These are phyloP conservation scores for Pseudomyrmex concolor DNA, from an alignment of 1,140 invertebrate genomes.

Conservation along the genomic window DNA sequence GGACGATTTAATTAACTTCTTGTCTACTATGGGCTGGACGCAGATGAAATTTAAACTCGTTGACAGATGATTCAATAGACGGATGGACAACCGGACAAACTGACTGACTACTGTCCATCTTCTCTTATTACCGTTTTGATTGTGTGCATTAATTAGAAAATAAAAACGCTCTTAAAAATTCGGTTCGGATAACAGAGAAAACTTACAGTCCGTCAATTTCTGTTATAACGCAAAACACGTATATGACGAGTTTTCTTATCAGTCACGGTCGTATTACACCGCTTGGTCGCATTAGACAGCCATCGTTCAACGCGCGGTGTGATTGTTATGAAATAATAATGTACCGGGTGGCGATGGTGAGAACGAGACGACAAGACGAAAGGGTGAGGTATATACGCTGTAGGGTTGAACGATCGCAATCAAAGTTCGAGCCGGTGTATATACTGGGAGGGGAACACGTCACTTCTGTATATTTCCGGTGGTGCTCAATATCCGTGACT, in stretches of 20 bases:
- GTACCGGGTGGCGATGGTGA: conserved; percentile 27
- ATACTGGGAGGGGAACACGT: conserved; percentile 65
- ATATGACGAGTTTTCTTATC: conserved; percentile 32
- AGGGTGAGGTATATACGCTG: conserved; percentile 54
- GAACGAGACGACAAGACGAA: conserved; percentile 39
- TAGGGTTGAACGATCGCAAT: conserved; percentile 72
- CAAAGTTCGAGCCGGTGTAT: conserved; percentile 70
- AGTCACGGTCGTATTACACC: conserved; percentile 15
- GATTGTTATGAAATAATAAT: conserved; percentile 78
- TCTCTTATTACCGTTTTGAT: conserved; percentile 57
- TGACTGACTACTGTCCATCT: conserved; percentile 32
- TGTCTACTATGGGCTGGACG: background rate
- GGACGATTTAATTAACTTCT: conserved; percentile 40
- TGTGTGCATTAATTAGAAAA: conserved; percentile 35
- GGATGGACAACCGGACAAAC: conserved; percentile 43
- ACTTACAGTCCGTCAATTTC: no score
- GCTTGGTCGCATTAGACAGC: conserved; percentile 52
- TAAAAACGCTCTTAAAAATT: conserved; percentile 7
- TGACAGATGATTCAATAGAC: conserved; percentile 66
- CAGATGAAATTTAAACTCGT: conserved; percentile 60
- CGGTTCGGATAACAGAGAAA: background rate
- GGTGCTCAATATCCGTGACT: conserved; percentile 70
- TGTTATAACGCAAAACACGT: background rate
- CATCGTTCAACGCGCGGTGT: conserved; percentile 65
- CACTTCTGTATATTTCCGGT: conserved; percentile 65